Percentiles rank a stretch among this genome's conserved stretches.
Evolutionary conservation across 2,113 vertebrate genomes (phyloP).

Genomic region (Chlorocebus sabaeus): DNA sequence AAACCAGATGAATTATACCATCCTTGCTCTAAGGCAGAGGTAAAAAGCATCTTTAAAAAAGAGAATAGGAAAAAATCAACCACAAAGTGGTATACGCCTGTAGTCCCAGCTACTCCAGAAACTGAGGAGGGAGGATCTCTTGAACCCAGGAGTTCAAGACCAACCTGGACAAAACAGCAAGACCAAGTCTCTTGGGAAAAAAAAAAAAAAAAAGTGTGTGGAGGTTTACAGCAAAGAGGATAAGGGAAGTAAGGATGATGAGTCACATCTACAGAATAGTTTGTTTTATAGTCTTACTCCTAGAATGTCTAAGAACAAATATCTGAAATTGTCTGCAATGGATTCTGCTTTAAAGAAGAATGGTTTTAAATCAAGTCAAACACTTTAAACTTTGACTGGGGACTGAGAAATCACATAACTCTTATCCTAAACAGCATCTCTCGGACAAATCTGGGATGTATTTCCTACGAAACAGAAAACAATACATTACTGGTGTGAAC

Average conservation of each 20-base stretch:
- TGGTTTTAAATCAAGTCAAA: conserved; percentile 37
- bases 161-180: background rate
- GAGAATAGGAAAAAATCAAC: background rate
- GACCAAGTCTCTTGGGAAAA: background rate
- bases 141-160: background rate
- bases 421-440: conserved; percentile 54
- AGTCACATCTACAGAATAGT: background rate
- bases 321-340: background rate
- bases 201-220: background rate
- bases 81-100: background rate
- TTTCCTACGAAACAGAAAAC: conserved; percentile 74
- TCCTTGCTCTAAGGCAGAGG: background rate
- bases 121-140: background rate
- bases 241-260: background rate
- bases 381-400: conserved; percentile 26
- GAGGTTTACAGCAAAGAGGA: background rate
- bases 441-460: conserved; percentile 53
- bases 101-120: background rate
- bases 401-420: background rate
- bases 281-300: background rate
- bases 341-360: background rate
- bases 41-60: conserved; percentile 8
- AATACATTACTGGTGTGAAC: background rate
- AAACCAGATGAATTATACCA: background rate
- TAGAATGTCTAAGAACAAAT: background rate